These are phyloP conservation scores for Drosophila equinoxialis DNA, from an alignment of 1,140 invertebrate species.

Conservation along the genomic window DNA sequence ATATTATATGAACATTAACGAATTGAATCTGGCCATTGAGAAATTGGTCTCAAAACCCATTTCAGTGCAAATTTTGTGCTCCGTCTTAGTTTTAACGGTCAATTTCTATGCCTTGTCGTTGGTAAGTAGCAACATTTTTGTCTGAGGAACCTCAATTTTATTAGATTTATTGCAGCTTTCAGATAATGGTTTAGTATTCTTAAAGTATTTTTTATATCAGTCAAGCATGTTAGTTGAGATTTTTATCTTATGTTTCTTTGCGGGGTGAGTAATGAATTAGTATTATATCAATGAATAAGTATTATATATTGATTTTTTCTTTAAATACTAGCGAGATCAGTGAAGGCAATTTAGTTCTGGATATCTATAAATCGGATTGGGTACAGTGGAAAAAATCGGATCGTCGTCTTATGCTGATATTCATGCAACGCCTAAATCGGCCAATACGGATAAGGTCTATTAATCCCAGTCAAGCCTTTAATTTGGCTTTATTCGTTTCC, in stretches of 20 bases:
- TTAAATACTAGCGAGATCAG: conserved; percentile 51
- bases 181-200: conserved; percentile 37
- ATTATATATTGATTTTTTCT: too few species aligned
- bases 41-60: conserved; percentile 58
- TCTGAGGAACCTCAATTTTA: too few species aligned
- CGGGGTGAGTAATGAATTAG: conserved; percentile 40
- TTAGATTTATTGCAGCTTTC: conserved; percentile 47
- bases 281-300: too few species aligned
- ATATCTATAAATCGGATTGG: conserved; percentile 67
- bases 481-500: conserved; percentile 57
- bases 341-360: conserved; percentile 51
- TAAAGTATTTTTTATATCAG: conserved; percentile 64
- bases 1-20: conserved; percentile 43
- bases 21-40: conserved; percentile 49
- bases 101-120: conserved; percentile 74
- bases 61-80: conserved; percentile 67
- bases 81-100: conserved; percentile 68
- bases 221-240: conserved; percentile 67
- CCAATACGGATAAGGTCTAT: conserved; percentile 63
- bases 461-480: conserved; percentile 60
- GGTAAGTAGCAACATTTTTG: conserved; percentile 35
- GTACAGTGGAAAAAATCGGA: conserved; percentile 49
- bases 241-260: conserved; percentile 74
- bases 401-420: conserved; percentile 54
- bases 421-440: conserved; percentile 65